Percentiles rank a stretch among this genome's conserved stretches.
Evolutionary conservation across 2,797 vertebrate genomes (phyloP).

Genomic region (Poeciliopsis paucimaculata): DNA sequence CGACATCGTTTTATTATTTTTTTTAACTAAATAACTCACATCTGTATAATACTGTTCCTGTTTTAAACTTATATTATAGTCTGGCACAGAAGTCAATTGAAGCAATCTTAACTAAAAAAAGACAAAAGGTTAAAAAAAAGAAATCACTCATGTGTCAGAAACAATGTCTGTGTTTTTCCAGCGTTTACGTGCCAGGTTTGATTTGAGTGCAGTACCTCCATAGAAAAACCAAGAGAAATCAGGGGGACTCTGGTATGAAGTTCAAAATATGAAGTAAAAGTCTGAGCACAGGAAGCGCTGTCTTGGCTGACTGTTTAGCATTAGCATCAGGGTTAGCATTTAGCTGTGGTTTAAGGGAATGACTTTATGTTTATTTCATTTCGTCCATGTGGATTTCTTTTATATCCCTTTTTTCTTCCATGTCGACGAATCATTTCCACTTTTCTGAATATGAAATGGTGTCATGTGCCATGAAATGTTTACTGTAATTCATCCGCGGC

Average conservation of each 20-base stretch:
- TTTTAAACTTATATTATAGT: conserved; percentile 51
- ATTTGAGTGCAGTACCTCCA: background rate
- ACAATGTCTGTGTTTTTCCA: background rate
- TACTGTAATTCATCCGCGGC: background rate
- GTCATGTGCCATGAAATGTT: background rate
- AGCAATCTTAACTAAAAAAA: conserved; percentile 5
- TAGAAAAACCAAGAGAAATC: background rate
- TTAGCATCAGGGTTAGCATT: background rate
- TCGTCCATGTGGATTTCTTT: background rate
- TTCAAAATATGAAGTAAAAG: background rate
- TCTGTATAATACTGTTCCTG: conserved; percentile 61
- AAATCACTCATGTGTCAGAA: background rate
- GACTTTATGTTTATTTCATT: background rate
- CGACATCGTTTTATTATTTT: conserved; percentile 35
- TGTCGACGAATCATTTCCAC: background rate
- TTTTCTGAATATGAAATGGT: background rate
- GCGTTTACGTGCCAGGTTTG: background rate
- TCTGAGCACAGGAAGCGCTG: background rate
- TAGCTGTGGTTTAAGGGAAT: background rate
- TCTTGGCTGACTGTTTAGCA: background rate
- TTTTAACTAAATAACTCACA: conserved; percentile 70
- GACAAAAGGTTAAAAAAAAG: background rate
- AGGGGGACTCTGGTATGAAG: background rate
- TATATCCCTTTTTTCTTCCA: background rate
- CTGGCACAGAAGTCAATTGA: conserved; percentile 46